Evolutionary conservation across 2,113 vertebrate genomes (phyloP), one percentile per base, ranked within the genome.

Genomic region (Tympanuchus pallidicinctus): DNA sequence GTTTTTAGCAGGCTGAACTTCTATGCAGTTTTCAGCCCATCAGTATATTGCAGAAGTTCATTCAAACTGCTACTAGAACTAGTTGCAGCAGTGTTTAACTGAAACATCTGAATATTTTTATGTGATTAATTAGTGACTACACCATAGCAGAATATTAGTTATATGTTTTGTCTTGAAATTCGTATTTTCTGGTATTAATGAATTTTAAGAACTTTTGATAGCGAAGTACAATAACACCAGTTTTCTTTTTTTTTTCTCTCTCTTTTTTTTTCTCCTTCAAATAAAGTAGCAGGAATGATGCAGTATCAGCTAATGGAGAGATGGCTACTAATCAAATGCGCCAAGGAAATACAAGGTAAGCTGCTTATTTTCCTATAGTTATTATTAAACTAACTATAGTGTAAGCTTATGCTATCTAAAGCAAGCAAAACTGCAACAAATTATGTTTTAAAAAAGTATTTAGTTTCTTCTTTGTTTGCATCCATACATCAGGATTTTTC

Each of bases 271-370:
- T 74, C 21, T 5, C 17, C 13, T 92, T 94, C n/a, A 32, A 85
- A 79, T 97, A 92, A 95, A 98, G 97, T 96, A 98, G 96, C 95
- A 97, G 98, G 85, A 98, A 69, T 94, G 98, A 97, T 92, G 91
- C 95, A 79, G 86, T 97, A 90, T 88, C 96, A 88, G 95, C 89
- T 94, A 96, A 94, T 82, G 94, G 94, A 10, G 97, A 97, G 94
- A 86, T 93, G 89, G 69, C 96, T 96, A 97, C 86, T 84, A 92
- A 89, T 92, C 95, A 94, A 88, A 94, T 94, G 42, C 92, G 90
- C 80, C 97, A 97, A 97, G 98, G 96, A 87, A 96, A 97, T 96
- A 76, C 97, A 96, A 98, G 98, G 98, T 98, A 96, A 83, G 91
- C 52, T 92, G 85, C 84, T 89, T 82, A 21, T 69, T 78, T 93